Conservation (phyloP, 2,888 invertebrate genomes). For the Smittia sp. region DNA sequence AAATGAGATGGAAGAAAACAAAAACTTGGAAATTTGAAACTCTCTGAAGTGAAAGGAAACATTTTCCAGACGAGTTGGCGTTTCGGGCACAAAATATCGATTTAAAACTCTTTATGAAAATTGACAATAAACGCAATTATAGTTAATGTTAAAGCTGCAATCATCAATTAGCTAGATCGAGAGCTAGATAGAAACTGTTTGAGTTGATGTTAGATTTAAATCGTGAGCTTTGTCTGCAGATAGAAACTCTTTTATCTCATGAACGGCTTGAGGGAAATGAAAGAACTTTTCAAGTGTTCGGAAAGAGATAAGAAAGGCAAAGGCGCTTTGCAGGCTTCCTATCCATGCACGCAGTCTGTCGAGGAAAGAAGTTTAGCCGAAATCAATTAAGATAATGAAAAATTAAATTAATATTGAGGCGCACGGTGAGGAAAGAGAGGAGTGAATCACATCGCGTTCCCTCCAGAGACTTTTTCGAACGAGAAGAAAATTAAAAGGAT, state of each 20-base stretch:
- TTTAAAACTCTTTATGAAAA: conserved; percentile 26
- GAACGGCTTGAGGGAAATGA: not conserved
- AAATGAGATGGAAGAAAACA: no score
- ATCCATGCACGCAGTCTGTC: not conserved
- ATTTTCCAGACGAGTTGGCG: no score
- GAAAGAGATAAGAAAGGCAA: not conserved
- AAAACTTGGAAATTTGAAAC: no score
- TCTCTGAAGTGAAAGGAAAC: no score
- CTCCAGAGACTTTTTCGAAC: not conserved
- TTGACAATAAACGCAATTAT: conserved; percentile 27
- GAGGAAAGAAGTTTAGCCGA: conserved; percentile 5
- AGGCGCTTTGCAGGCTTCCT: not conserved
- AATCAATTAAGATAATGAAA: conserved; percentile 40
- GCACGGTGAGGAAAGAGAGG: conserved; percentile 1
- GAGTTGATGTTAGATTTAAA: no score
- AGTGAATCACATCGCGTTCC: not conserved
- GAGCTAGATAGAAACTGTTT: no score
- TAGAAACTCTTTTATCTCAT: not conserved
- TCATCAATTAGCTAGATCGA: no score
- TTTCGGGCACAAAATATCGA: no score
- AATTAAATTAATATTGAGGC: conserved; percentile 39
- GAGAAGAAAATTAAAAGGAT: conserved; percentile 36
- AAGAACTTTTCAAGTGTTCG: not conserved
- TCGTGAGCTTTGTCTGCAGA: no score
- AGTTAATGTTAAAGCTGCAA: no score